Conservation (phyloP, 2,888 invertebrate species). For the Macroteleia sp. region DNA sequence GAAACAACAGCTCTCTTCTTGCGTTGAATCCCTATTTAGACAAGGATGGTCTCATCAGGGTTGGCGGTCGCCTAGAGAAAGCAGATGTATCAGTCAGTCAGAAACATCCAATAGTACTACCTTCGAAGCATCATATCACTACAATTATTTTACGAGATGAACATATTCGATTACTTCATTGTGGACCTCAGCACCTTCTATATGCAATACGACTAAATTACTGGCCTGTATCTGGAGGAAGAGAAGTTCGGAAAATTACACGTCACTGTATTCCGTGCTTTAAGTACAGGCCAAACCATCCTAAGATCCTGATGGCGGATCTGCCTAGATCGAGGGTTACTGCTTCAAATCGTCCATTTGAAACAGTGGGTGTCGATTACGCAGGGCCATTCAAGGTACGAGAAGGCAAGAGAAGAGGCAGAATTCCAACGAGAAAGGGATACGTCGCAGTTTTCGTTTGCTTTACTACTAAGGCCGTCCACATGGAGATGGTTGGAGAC, state of each 20-base stretch:
- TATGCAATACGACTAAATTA: background rate
- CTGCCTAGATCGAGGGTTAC: no score
- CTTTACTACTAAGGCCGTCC: no score
- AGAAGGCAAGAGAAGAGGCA: background rate
- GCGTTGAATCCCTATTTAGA: no score
- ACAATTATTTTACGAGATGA: background rate
- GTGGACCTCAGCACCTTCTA: background rate
- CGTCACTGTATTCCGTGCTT: background rate
- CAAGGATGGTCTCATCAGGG: no score
- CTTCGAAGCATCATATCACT: background rate
- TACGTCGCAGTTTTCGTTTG: background rate
- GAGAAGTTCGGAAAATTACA: background rate
- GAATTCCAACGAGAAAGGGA: background rate
- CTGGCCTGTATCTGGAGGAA: background rate
- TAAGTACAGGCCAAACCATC: background rate
- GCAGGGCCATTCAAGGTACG: background rate
- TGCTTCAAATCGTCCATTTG: background rate
- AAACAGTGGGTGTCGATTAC: background rate
- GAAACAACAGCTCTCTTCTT: no score
- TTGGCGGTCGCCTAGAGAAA: background rate
- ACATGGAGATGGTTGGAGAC: background rate
- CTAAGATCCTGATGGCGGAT: background rate
- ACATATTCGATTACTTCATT: background rate
- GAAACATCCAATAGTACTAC: constrained; percentile 1
- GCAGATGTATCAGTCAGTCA: background rate